Evolutionary conservation across 2,888 invertebrate species (phyloP), one percentile per base, ranked within the genome.

Genomic region (Boloria selene): DNA sequence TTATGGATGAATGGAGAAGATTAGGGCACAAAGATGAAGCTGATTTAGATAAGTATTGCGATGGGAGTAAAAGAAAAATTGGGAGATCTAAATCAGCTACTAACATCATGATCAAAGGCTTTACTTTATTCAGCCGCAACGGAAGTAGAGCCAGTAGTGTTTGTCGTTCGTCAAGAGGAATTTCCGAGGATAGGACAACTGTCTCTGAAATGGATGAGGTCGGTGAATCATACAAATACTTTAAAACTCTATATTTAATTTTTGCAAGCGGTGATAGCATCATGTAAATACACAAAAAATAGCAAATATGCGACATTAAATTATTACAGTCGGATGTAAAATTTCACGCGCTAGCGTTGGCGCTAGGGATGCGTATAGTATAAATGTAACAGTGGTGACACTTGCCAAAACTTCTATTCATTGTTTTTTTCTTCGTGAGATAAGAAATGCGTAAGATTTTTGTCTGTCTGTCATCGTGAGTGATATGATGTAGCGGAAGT

Each of bases 1-100:
- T 97, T 0, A 96, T 96, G 94, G 96, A 97, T 77, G 97, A 97
- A 79, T 97, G 97, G 97, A 93, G 94, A 65, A 93, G 95, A 70
- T 77, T 96, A 59, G 96, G 96, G 0, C 94, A 94, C 63, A 93
- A 90, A 73, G 93, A 94, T 71, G 93, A 93, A 65, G 82, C 87
- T 38, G 88, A 90, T 69, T 70, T 85, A 62, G 79, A 82, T 53
- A 79, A 81, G 76, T 88, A 88, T 71, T 86, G 79, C 52, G 80
- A 84, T 67, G 83, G 83, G 14, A 81, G 78, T 62, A 87, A 84
- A 67, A 79, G 86, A 55, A 92, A 90, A 72, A 76, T 94, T 47
- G 94, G 94, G 4, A 92, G 94, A 75, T 95, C 96, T 1, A 94
- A 94, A 70, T 96, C 96, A 72, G 95, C 96, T 0, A 96, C 96